Evolutionary conservation across 2,888 invertebrate genomes (phyloP).

Genomic region (Galeopsomyia nigrocyanea): DNA sequence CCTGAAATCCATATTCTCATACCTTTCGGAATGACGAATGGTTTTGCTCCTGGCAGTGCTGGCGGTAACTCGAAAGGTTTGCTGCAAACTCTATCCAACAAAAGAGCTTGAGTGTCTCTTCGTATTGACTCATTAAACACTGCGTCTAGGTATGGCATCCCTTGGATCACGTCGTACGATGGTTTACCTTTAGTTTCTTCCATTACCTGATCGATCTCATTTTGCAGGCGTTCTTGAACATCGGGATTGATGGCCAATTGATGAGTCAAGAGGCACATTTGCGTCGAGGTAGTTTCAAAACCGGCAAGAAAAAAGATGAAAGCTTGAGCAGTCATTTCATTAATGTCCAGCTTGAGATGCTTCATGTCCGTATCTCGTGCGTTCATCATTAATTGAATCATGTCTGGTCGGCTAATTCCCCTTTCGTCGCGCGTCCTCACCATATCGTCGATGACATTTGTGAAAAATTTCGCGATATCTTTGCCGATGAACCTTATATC

Average conservation of each 20-base stretch:
- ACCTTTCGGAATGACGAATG: constrained; percentile 57
- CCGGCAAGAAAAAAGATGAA: constrained; percentile 64
- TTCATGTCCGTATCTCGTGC: constrained; percentile 45
- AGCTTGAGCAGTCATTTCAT: constrained; percentile 70
- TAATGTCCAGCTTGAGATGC: constrained; percentile 47
- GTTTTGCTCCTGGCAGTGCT: constrained; percentile 49
- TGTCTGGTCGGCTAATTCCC: constrained; percentile 55
- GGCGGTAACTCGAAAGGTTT: constrained; percentile 70
- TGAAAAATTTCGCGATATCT: constrained; percentile 49
- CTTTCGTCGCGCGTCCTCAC: constrained; percentile 50
- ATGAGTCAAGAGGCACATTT: constrained; percentile 57
- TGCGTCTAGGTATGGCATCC: constrained; percentile 61
- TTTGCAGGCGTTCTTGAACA: constrained; percentile 56
- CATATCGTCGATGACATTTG: constrained; percentile 42
- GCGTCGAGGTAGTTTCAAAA: constrained; percentile 58
- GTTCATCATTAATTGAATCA: constrained; percentile 62
- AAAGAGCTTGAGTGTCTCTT: constrained; percentile 65
- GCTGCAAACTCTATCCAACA: constrained; percentile 71
- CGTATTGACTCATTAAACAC: constrained; percentile 58
- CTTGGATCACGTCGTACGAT: constrained; percentile 56
- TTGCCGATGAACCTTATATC: constrained; percentile 43
- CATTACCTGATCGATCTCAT: constrained; percentile 59
- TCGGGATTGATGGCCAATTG: constrained; percentile 56
- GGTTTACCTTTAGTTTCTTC: constrained; percentile 47
- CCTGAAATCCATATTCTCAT: constrained; percentile 63